These are phyloP conservation scores for Melikaiella ostensackeni DNA, from an alignment of 2,888 invertebrate genomes.

Conservation along the genomic window DNA sequence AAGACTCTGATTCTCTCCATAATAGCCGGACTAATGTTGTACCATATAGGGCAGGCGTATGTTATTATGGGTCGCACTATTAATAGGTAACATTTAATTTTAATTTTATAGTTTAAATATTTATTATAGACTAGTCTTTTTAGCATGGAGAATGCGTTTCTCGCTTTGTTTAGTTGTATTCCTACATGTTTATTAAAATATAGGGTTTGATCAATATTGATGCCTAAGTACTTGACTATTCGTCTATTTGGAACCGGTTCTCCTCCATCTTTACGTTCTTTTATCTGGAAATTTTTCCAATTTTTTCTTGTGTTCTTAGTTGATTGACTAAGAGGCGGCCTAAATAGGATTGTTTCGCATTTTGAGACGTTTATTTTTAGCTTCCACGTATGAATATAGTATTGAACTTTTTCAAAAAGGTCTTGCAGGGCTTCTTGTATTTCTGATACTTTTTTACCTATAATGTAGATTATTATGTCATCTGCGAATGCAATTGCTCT, in stretches of 20 bases:
- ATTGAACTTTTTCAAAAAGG: conserved; percentile 28
- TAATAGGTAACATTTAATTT: too few relatives aligned
- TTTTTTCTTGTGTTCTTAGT: neutral
- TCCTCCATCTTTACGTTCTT: conserved; percentile 18
- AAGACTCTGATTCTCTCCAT: too few relatives aligned
- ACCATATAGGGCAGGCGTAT: too few relatives aligned
- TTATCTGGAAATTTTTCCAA: conserved; percentile 38
- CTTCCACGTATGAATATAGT: conserved; percentile 43
- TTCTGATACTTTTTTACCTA: neutral
- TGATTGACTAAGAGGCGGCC: conserved; percentile 7
- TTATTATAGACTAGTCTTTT: too few relatives aligned
- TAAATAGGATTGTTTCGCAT: conserved; percentile 48
- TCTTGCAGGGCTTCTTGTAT: conserved; percentile 35
- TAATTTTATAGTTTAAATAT: too few relatives aligned
- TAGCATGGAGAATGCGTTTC: too few relatives aligned
- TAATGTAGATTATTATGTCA: too few relatives aligned
- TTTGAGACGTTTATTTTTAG: conserved; percentile 43
- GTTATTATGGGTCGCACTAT: too few relatives aligned
- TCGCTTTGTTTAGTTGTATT: too few relatives aligned
- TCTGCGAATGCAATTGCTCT: too few relatives aligned
- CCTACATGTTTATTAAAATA: too few relatives aligned
- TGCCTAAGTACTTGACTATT: conserved; percentile 39
- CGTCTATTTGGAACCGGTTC: conserved; percentile 29
- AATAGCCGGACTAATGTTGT: too few relatives aligned
- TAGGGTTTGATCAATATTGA: neutral